phyloP scores from a whole-genome alignment of 2,113 vertebrate species.

The Trematomus loennbergii region DNA sequence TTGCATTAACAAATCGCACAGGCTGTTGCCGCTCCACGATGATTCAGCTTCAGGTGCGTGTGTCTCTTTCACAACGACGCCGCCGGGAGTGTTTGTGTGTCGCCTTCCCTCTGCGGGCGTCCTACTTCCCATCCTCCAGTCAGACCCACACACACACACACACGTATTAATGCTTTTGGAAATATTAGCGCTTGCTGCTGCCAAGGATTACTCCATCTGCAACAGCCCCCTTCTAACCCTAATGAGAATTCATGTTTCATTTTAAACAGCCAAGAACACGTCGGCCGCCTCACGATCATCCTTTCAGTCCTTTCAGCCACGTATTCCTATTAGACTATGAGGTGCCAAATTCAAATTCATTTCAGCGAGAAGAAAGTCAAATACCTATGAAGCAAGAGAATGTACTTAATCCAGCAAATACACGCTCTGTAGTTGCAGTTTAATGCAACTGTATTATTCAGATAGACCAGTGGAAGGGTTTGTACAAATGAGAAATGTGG shows the following conservation, averaged over 20 bases:
- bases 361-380: slow-evolving; percentile 51
- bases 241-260: slow-evolving; percentile 76
- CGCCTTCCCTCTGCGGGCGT: slow-evolving; percentile 39
- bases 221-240: slow-evolving; percentile 52
- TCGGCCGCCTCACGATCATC: slow-evolving; percentile 51
- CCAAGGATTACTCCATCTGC: slow-evolving; percentile 74
- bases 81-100: slow-evolving; percentile 38
- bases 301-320: slow-evolving; percentile 50
- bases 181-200: slow-evolving; percentile 72
- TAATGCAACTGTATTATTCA: slow-evolving; percentile 61
- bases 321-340: slow-evolving; percentile 44
- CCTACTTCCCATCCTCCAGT: slow-evolving; percentile 55
- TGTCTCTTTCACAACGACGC: slow-evolving; percentile 46
- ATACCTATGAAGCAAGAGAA: slow-evolving; percentile 61
- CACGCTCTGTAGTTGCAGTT: slow-evolving; percentile 23
- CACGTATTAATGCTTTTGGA: slow-evolving; percentile 66
- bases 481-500: slow-evolving; percentile 57
- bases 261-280: slow-evolving; percentile 53
- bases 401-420: slow-evolving; percentile 67
- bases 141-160: slow-evolving; percentile 16
- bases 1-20: slow-evolving; percentile 59
- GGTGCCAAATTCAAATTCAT: slow-evolving; percentile 64
- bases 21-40: slow-evolving; percentile 33
- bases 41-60: slow-evolving; percentile 47
- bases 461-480: slow-evolving; percentile 54